These are phyloP conservation scores for Karalla daura DNA, from an alignment of 2,797 vertebrate species.

Conservation along the genomic window DNA sequence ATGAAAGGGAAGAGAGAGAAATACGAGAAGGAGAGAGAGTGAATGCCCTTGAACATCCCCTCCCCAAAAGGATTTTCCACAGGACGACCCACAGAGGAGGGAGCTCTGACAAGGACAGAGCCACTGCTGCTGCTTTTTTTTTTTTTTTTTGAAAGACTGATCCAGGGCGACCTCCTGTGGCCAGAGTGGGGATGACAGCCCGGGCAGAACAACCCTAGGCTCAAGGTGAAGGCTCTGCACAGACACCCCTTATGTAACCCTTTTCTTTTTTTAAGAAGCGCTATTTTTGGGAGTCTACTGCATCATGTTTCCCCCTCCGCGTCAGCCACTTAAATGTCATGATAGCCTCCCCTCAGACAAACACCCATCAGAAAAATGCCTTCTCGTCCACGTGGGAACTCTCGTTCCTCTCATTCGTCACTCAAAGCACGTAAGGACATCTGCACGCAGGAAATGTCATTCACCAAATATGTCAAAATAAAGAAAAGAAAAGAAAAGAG, in stretches of 20 bases:
- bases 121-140: constrained; percentile 24
- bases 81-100: constrained; percentile 49
- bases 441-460: constrained; percentile 13
- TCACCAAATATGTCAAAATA: constrained; percentile 19
- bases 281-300: constrained; percentile 76
- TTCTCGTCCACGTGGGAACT: constrained; percentile 10
- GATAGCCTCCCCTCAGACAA: constrained; percentile 50
- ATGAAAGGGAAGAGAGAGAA: background rate
- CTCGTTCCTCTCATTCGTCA: background rate
- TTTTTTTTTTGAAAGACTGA: constrained; percentile 23
- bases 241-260: constrained; percentile 82
- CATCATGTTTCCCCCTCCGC: constrained; percentile 67
- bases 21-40: constrained; percentile 8
- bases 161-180: constrained; percentile 72
- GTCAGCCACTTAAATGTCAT: constrained; percentile 57
- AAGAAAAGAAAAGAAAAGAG: too few species aligned
- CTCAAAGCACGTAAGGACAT: constrained; percentile 10
- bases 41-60: constrained; percentile 71
- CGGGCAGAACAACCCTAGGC: constrained; percentile 58
- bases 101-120: constrained; percentile 57
- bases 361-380: constrained; percentile 33
- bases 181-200: constrained; percentile 27
- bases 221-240: constrained; percentile 79
- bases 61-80: constrained; percentile 58
- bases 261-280: constrained; percentile 55